Evolutionary conservation across 2,797 vertebrate species (phyloP), one percentile per base, ranked within the genome.

Genomic region (Protosalanx chinensis): DNA sequence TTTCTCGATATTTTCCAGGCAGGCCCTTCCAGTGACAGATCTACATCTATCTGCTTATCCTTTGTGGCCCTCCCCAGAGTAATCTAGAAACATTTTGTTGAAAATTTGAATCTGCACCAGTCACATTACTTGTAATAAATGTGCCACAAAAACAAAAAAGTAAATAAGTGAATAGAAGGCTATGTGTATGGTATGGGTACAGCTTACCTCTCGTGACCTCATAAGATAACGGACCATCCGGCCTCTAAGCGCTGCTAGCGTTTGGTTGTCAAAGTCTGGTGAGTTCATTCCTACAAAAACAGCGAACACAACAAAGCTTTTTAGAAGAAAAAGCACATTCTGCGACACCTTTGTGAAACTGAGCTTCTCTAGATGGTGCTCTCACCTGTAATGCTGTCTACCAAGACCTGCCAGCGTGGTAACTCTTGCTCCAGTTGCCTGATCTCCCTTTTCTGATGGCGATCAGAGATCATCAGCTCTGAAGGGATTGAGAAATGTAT

Each of bases 1-100:
- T 97, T 98, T 78, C 97, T 93, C 67, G 97, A 98, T 86, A 98
- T 98, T 88, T 98, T 98, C 97, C 97, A 98, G 57, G 97, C 96
- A 0, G 97, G 96, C 15, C 97, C 97, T 78, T 98, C 97, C 78
- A 98, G 79, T 0, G 97, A 97, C 68, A 98, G 86, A 88, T 98
- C 96, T 67, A 98, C 96, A 0, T 98, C 97, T 8, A 98, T 98
- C 86, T 97, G 97, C 87, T 97, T 97, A 85, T 98, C 96, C 90
- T 98, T 98, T n/a, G 97, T 98, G 5, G 96, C 97, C 84, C 97
- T 92, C 69, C 97, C 97, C 81, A 98, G 83, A 0, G 97, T 98
- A 72, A 98, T 98, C 97, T 98, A 84, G 33, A 46, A 46, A 46
- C 2, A 46, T 46, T 46, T 10, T 8, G 41, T 46, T 46, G 1